Evolutionary conservation across 2,888 invertebrate species (phyloP).

Genomic region (Dexiosoma caninum): DNA sequence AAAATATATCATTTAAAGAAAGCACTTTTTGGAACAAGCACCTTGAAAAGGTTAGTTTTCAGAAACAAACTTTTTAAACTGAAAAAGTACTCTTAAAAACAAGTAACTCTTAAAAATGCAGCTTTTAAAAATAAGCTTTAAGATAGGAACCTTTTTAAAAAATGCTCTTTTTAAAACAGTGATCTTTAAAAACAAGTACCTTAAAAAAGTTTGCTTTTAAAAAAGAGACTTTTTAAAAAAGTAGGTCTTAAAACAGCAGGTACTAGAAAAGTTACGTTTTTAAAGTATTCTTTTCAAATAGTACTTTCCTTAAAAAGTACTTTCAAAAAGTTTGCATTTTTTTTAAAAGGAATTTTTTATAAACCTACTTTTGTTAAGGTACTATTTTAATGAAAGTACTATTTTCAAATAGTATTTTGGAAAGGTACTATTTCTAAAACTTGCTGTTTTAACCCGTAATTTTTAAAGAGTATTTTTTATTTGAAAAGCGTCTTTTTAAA

Average conservation of each 20-base stretch:
- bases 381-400: too few relatives aligned
- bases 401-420: background rate
- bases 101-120: background rate
- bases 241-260: background rate
- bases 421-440: too few relatives aligned
- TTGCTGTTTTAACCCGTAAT: background rate
- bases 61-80: too few relatives aligned
- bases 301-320: background rate
- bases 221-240: background rate
- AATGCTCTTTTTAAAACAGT: background rate
- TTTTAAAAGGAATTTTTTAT: background rate
- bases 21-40: too few relatives aligned
- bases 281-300: too few relatives aligned
- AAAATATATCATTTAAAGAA: background rate
- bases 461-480: background rate
- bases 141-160: background rate
- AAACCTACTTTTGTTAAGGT: background rate
- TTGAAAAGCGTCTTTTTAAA: background rate
- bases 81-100: too few relatives aligned
- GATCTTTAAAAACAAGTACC: background rate
- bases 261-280: too few relatives aligned
- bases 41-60: too few relatives aligned
- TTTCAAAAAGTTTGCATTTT: background rate
- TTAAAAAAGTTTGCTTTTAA: background rate
- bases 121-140: background rate